Evolutionary conservation across 2,888 invertebrate genomes (phyloP).

Genomic region (Phania funesta): DNA sequence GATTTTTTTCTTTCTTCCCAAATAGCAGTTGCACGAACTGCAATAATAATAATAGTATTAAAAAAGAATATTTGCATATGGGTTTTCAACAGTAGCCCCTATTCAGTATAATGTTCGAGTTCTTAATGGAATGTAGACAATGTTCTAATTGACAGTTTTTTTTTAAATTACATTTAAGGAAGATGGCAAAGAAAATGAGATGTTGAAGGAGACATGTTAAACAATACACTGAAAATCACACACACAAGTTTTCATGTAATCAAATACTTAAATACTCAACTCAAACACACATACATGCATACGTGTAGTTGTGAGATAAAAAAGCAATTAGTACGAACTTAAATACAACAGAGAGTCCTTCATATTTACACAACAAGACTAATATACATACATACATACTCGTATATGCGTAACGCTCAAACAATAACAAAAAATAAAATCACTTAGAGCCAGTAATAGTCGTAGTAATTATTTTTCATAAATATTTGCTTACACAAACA

Average conservation of each 20-base stretch:
- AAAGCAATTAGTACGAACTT: neutral
- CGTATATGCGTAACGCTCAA: neutral
- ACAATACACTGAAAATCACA: conserved; percentile 1
- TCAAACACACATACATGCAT: neutral
- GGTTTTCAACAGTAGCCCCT: neutral
- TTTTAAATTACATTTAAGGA: conserved; percentile 13
- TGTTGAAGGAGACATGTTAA: conserved; percentile 5
- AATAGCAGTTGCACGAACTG: conserved; percentile 27
- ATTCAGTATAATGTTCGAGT: conserved; percentile 16
- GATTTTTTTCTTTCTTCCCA: conserved; percentile 11
- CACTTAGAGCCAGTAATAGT: neutral
- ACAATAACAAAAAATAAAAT: neutral
- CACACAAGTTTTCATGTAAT: neutral
- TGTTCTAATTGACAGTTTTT: conserved; percentile 45
- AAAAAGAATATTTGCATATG: neutral
- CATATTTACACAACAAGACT: neutral
- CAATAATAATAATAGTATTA: conserved; percentile 20
- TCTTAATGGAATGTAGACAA: conserved; percentile 35
- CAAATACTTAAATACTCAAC: neutral
- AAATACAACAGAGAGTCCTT: conserved; percentile 37
- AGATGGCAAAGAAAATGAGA: conserved; percentile 5
- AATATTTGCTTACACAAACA: neutral
- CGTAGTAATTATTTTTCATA: conserved; percentile 23
- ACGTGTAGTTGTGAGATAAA: conserved; percentile 3
- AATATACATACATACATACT: neutral